Base-by-base conservation (phyloP, 2,113 vertebrate species). In the Pollachius pollachius region DNA sequence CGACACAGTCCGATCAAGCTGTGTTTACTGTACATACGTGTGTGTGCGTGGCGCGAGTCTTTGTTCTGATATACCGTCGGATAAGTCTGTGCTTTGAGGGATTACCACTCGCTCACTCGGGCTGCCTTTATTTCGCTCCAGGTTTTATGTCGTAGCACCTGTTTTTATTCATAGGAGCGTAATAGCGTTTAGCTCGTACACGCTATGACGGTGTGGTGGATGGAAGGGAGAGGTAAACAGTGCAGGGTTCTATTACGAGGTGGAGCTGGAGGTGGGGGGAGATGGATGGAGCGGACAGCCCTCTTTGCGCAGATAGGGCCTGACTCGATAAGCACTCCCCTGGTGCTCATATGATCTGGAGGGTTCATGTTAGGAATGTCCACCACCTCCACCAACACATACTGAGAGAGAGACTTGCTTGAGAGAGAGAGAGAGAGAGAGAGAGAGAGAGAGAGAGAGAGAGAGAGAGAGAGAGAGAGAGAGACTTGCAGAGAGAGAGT, bases 331-430 rank as follows among this genome's bases (percentile, higher is more conserved):
- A 85, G 81, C 68, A 41, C 77, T 86, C 77, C 83, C 85, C 52
- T 15, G 72, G 82, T 64, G 78, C 77, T 41, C 65, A 65, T 83
- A 85, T 73, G 76, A 77, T 79, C 65, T 71, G 80, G 75, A 84
- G 79, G 73, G 78, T 84, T 85, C 84, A 83, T 69, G 69, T 73
- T 9, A 81, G 85, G 84, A 88, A 90, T 87, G 78, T 81, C 68
- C 41, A 65, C 66, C 54, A 69, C 64, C 72, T 79, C 68, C 52
- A 65, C 23, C 41, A 17, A 37, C 11, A 19, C 3, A 19, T 64
- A 16, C 15, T 70, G 62, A 59, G 62, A 12, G 13, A 54, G 16
- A 15, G n/a, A 13, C 11, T 6, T 15, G 62, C 52, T 13, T 13
- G n/a, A 57, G 54, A 15, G 15, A 4, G 15, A 16, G 54, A 57